Evolutionary conservation across 2,888 invertebrate species (phyloP).

Genomic region (Pegoplata infirma): DNA sequence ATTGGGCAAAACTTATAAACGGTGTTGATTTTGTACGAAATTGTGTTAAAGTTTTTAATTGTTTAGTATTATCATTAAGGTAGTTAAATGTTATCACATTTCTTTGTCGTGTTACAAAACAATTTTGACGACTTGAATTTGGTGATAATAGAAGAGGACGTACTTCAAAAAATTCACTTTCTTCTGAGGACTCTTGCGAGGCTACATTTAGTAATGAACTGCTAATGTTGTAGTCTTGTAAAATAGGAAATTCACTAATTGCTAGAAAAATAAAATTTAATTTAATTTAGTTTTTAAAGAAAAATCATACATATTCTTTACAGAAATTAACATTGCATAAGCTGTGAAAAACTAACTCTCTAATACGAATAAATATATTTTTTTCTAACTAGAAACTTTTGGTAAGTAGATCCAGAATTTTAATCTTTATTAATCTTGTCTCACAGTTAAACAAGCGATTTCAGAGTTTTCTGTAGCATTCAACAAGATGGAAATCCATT

Average conservation of each 20-base stretch:
- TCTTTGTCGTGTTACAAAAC: slow-evolving; percentile 68
- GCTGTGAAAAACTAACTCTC: too few species aligned
- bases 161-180: slow-evolving; percentile 73
- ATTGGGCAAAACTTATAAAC: slow-evolving; percentile 72
- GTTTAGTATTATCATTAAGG: slow-evolving; percentile 46
- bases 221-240: neutral
- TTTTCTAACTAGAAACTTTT: too few species aligned
- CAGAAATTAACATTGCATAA: too few species aligned
- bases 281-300: too few species aligned
- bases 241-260: slow-evolving; percentile 39
- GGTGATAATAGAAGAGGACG: slow-evolving; percentile 57
- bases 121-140: slow-evolving; percentile 59
- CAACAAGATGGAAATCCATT: too few species aligned
- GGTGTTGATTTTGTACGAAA: slow-evolving; percentile 66
- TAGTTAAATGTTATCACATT: slow-evolving; percentile 68
- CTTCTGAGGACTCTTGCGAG: neutral
- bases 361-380: too few species aligned
- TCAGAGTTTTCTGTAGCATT: too few species aligned
- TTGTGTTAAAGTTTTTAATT: slow-evolving; percentile 36
- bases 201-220: slow-evolving; percentile 1
- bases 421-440: too few species aligned
- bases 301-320: too few species aligned
- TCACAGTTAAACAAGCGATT: too few species aligned
- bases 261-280: slow-evolving; percentile 36
- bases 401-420: too few species aligned